These are phyloP conservation scores for Pogonomyrmex californicus DNA, from an alignment of 1,140 invertebrate genomes.

Conservation along the genomic window DNA sequence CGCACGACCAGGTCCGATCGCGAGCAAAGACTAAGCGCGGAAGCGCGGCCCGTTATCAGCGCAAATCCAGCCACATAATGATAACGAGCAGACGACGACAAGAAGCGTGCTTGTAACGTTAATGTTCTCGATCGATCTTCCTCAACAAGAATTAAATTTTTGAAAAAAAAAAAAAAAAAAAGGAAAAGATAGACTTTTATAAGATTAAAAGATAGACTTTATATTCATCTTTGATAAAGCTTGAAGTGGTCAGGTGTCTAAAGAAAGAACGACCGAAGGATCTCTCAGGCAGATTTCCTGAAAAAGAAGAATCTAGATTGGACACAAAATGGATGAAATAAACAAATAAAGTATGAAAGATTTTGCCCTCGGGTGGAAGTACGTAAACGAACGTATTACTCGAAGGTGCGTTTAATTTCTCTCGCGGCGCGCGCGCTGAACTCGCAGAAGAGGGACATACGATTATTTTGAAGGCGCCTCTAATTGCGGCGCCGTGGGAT, in stretches of 20 bases:
- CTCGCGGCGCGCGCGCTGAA: slow-evolving; percentile 31
- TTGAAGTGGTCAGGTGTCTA: neutral
- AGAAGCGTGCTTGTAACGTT: slow-evolving; percentile 48
- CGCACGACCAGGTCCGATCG: slow-evolving; percentile 71
- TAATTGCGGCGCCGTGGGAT: slow-evolving; percentile 74
- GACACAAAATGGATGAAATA: neutral
- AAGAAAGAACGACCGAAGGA: neutral
- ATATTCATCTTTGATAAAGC: neutral
- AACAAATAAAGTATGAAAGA: neutral
- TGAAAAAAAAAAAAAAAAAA: slow-evolving; percentile 1
- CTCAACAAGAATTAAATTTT: neutral
- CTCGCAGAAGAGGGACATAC: slow-evolving; percentile 46
- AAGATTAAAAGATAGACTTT: too few relatives aligned
- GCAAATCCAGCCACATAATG: slow-evolving; percentile 74
- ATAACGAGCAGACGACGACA: slow-evolving; percentile 63
- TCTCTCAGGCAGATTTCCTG: neutral
- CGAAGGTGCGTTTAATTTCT: slow-evolving; percentile 14
- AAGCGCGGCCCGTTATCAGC: slow-evolving; percentile 66
- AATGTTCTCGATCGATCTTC: slow-evolving; percentile 22
- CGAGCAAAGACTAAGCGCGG: slow-evolving; percentile 41
- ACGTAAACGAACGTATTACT: neutral
- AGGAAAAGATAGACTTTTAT: neutral
- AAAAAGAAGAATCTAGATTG: neutral
- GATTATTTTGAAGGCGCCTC: slow-evolving; percentile 70
- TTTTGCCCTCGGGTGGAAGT: neutral